A percentile compares a stretch with the other conserved stretches of the same genome.
Conservation (phyloP, 2,113 vertebrate genomes). For the Etheostoma spectabile region DNA sequence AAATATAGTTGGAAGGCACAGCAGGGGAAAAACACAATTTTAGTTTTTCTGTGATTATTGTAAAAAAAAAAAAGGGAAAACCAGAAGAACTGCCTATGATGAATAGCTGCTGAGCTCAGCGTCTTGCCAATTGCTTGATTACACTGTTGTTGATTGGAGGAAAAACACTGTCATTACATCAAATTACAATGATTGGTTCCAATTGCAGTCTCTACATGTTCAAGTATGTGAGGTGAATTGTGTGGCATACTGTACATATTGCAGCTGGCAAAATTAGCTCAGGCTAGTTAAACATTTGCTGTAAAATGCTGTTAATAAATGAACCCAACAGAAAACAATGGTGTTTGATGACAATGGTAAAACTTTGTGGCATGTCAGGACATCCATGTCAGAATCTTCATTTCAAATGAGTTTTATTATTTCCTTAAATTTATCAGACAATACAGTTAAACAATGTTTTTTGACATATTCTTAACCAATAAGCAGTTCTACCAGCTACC, state of each 20-base stretch:
- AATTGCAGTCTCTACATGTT: conserved; percentile 46
- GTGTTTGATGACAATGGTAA: not conserved
- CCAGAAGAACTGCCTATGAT: conserved; percentile 18
- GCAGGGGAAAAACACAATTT: not conserved
- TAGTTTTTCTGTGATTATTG: conserved; percentile 3
- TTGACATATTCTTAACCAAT: not conserved
- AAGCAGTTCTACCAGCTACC: not conserved
- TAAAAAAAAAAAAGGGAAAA: conserved; percentile 6
- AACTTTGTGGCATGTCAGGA: not conserved
- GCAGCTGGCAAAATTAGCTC: not conserved
- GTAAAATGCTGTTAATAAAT: not conserved
- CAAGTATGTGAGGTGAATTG: conserved; percentile 46
- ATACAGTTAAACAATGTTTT: not conserved
- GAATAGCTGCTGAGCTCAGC: conserved; percentile 64
- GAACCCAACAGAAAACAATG: not conserved
- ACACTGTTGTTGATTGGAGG: conserved; percentile 64
- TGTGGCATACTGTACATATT: not conserved
- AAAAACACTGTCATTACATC: conserved; percentile 65
- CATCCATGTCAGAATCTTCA: not conserved
- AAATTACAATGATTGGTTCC: conserved; percentile 64
- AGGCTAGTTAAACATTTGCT: no score
- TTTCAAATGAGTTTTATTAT: not conserved
- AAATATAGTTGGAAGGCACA: not conserved
- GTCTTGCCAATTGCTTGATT: conserved; percentile 71
- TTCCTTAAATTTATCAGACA: not conserved